Conservation (phyloP, 23 tunicate species). For the Trididemnum clinides region DNA sequence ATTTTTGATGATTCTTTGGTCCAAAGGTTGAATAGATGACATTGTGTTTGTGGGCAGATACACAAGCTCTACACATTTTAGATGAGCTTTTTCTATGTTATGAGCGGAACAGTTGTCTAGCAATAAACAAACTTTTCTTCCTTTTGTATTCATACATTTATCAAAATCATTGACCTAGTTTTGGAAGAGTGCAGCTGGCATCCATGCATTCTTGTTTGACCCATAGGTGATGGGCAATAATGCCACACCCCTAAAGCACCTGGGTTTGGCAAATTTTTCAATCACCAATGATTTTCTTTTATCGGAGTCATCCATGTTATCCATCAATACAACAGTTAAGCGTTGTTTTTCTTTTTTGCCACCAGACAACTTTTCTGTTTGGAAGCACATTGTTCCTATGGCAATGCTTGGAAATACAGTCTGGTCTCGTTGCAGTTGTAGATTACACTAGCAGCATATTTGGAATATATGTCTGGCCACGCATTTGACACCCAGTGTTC, state of each 20-base stretch:
- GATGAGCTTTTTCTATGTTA: not conserved
- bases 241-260: constrained; percentile 35
- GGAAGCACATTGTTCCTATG: constrained; percentile 33
- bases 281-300: constrained; percentile 18
- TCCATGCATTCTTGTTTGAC: constrained; percentile 31
- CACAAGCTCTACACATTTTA: no score
- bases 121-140: constrained; percentile 38
- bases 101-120: constrained; percentile 25
- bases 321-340: constrained; percentile 5
- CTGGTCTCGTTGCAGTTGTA: no score
- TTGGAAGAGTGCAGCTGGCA: constrained; percentile 20
- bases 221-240: not conserved
- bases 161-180: constrained; percentile 12
- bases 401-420: constrained; percentile 17
- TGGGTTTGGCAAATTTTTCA: constrained; percentile 29
- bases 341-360: constrained; percentile 35
- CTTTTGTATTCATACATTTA: not conserved
- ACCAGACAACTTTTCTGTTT: constrained; percentile 26
- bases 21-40: constrained; percentile 32
- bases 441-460: not conserved
- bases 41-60: constrained; percentile 28
- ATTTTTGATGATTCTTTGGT: constrained; percentile 34
- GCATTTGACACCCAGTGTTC: constrained; percentile 37
- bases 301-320: constrained; percentile 36
- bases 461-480: constrained; percentile 24